Evolutionary conservation across 2,113 vertebrate genomes (phyloP), one percentile per base, ranked within the genome.

Genomic region (Microcebus ravelobensis): DNA sequence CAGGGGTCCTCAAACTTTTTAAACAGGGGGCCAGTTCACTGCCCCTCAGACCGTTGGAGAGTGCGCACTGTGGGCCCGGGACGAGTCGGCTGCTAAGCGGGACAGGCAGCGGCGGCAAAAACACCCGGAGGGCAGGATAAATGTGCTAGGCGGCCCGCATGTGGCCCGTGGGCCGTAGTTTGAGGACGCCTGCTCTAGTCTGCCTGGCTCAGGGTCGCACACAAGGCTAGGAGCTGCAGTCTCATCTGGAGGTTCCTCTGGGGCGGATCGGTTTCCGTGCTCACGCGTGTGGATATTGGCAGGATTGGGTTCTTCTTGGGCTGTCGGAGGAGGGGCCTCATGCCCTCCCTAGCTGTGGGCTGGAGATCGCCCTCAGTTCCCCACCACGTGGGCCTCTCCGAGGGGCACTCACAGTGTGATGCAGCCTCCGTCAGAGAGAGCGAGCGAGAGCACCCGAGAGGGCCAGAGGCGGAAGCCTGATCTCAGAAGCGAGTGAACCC

Each of bases 331-430:
- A 5, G 39, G 3, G 87, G n/a, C 52, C 42, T 84, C 29, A 48
- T 83, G 23, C 48, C 52, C 45, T 63, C 18, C 14, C 39, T 4
- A 6, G 29, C 9, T 45, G 13, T 27, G 21, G 65, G 31, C 68
- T 59, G 39, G 65, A 55, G 12, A 39, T 48, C 5, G 1, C 3
- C 27, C 55, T 50, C 23, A 9, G 50, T 25, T 45, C 82, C 27
- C 31, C 7, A 23, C 68, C 6, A 18, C 0, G 1, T 52, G 65
- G 52, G 55, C n/a, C 45, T n/a, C 34, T 80, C 31, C 20, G 0
- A 0, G 5, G 59, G 31, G n/a, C 9, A 67, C 5, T 34, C 27
- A 9, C 4, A 39, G 8, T 2, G 0, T 0, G 0, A 27, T 11
- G 8, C 67, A 42, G 23, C 50, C 4, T 84, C 80, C 18, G 23